These are phyloP conservation scores for Sakesphorus luctuosus DNA, from an alignment of 2,113 vertebrate species.

Conservation along the genomic window DNA sequence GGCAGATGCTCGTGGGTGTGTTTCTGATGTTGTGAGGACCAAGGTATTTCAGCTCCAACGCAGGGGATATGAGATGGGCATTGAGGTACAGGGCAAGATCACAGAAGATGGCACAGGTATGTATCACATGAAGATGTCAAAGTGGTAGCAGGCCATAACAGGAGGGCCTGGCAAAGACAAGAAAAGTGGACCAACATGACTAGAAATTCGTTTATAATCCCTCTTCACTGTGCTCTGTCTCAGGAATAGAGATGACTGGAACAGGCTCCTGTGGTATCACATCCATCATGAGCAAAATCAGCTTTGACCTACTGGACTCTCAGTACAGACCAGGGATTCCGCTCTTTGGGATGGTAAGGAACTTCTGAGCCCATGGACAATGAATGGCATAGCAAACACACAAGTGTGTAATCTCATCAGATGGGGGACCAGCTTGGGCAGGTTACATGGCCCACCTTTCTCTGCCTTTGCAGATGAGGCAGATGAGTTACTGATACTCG, in stretches of 20 bases:
- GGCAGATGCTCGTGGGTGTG: slow-evolving; percentile 72
- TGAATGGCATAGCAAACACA: not conserved
- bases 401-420: not conserved
- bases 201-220: not conserved
- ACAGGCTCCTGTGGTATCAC: slow-evolving; percentile 59
- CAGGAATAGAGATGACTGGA: slow-evolving; percentile 68
- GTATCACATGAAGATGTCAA: not conserved
- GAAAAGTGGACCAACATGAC: not conserved
- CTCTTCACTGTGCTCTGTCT: not conserved
- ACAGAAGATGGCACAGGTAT: slow-evolving; percentile 79
- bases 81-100: slow-evolving; percentile 71
- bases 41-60: slow-evolving; percentile 74
- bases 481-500: not conserved
- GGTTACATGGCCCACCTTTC: not conserved
- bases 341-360: slow-evolving; percentile 69
- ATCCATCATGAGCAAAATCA: slow-evolving; percentile 58
- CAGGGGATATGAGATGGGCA: slow-evolving; percentile 64
- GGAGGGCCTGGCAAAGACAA: not conserved
- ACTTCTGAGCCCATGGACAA: not conserved
- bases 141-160: not conserved
- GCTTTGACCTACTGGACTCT: slow-evolving; percentile 70
- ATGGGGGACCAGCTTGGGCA: not conserved
- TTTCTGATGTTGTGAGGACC: slow-evolving; percentile 62
- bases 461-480: not conserved
- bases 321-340: slow-evolving; percentile 74